Evolutionary conservation across 2,797 vertebrate genomes (phyloP), one percentile per base, ranked within the genome.

Genomic region (Sphaeramia orbicularis): DNA sequence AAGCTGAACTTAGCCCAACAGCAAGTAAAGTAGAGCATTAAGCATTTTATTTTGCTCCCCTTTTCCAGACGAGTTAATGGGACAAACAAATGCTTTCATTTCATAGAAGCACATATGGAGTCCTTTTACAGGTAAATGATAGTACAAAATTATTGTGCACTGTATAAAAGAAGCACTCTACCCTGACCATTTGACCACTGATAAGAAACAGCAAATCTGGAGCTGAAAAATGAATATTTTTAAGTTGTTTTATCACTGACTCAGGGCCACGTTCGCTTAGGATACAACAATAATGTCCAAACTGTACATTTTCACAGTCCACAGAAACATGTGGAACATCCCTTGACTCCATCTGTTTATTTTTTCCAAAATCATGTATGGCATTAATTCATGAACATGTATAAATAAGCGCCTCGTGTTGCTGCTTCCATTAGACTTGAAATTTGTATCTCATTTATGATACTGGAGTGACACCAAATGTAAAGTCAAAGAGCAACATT

Each of bases 11-110:
- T 50, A 27, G 27, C 37, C 51, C 55, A 52, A 71, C 55, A 72
- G 63, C 68, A 71, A 59, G 47, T 63, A 63, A 64, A 83, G 64
- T 50, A 69, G 27, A 76, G 45, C 56, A 53, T 53, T 68, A 72
- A 63, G 57, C 59, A 21, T 72, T 78, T 76, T 11, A 19, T 76
- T 75, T 57, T 44, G 9, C 13, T 52, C 15, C 58, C 68, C 36
- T 40, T 75, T 65, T 75, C 35, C 21, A 42, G 35, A 81, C 38
- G 21, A 65, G 61, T 47, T 42, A 42, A 43, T 49, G 37, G 38
- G 40, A 49, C 12, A 10, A 69, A 72, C 4, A 6, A 5, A n/a
- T 18, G 21, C 8, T n/a, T 36, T 77, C 7, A 2, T 53, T 48
- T 45, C 44, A n/a, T n/a, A 14, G 37, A 59, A 43, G 21, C 35